Base-by-base conservation (phyloP, 2,113 vertebrate species). In the Bambusicola thoracicus region DNA sequence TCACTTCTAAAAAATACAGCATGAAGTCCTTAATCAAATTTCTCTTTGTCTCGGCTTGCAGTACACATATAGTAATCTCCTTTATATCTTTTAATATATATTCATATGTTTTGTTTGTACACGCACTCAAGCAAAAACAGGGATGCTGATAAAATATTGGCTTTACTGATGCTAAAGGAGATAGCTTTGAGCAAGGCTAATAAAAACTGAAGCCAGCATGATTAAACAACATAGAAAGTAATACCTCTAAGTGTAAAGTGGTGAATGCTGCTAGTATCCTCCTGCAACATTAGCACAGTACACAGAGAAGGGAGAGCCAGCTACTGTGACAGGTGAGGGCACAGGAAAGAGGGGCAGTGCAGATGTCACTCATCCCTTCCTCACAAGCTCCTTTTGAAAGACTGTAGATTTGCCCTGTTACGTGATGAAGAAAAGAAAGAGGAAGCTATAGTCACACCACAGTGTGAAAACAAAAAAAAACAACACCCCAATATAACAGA, bases 61-160 rank as follows among this genome's bases (percentile, higher is more conserved):
- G 40, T 38, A 14, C 59, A 73, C 25, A 58, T 48, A 11, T 8
- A 79, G 58, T 82, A 89, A 82, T 89, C 74, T 89, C 58, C 22
- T 2, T 58, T 82, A 12, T 30, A 85, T 89, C 94, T 89, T 94
- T 92, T 93, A 92, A 94, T 96, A 89, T 72, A 58, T 86, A 68
- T 87, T 90, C 15, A 76, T 90, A 55, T 82, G 10, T 68, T 91
- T 53, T 79, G 36, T 80, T 92, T 85, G 79, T 56, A 79, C 36
- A 38, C 46, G 67, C 44, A 69, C 67, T 53, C 48, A 48, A 65
- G 61, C 61, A 46, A 68, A 80, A 90, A 21, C 48, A 55, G 36
- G 20, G 65, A 59, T 53, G 17, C 74, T 87, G 70, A 70, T 85
- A 89, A 92, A 87, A 74, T 73, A 66, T 7, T 96, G 59, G 19